phyloP scores from a whole-genome alignment of 2,113 vertebrate genomes.

The Engraulis encrasicolus region DNA sequence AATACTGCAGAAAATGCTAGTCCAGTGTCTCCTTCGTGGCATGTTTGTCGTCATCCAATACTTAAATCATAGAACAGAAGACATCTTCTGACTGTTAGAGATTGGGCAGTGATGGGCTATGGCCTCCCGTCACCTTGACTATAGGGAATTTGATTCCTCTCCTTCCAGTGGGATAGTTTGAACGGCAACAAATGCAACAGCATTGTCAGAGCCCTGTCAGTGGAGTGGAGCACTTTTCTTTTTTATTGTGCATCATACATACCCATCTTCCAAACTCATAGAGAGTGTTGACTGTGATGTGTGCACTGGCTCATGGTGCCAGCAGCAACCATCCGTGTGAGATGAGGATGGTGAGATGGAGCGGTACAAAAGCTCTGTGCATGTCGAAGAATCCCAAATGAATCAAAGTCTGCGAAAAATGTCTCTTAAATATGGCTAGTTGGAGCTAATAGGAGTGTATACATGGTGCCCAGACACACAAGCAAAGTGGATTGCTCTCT shows the following conservation, averaged over 20 bases:
- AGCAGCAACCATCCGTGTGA: not conserved
- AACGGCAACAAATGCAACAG: not conserved
- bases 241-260: not conserved
- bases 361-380: not conserved
- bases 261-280: not conserved
- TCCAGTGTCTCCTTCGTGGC: not conserved
- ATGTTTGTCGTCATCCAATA: too few species aligned
- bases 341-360: not conserved
- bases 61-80: too few species aligned
- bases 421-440: slow-evolving; percentile 73
- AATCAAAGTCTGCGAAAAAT: slow-evolving; percentile 50
- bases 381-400: not conserved
- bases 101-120: not conserved
- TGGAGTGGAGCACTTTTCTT: not conserved
- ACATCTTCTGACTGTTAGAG: not conserved
- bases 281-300: not conserved
- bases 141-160: not conserved
- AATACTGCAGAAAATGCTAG: not conserved
- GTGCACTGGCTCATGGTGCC: not conserved
- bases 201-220: not conserved
- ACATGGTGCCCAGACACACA: slow-evolving; percentile 6
- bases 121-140: not conserved
- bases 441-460: slow-evolving; percentile 70
- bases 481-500: not conserved
- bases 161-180: not conserved